These are phyloP conservation scores for Paedocypris micromegethes DNA, from an alignment of 2,797 vertebrate species.

Conservation along the genomic window DNA sequence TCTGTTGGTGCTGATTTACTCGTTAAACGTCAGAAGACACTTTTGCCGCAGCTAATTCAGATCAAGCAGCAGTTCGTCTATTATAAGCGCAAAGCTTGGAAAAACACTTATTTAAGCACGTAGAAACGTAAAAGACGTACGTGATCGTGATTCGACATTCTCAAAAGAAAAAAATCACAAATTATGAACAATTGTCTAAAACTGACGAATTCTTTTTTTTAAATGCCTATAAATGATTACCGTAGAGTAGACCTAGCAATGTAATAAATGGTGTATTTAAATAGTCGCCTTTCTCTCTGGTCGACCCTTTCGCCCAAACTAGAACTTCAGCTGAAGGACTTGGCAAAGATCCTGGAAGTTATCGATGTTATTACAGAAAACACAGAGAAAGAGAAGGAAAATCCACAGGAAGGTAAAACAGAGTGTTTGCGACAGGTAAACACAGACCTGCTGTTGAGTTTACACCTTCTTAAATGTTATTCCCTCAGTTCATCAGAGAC, in stretches of 20 bases:
- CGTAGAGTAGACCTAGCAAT: too few relatives aligned
- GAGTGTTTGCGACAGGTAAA: too few relatives aligned
- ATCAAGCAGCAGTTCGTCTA: too few relatives aligned
- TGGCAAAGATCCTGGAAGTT: constrained; percentile 3
- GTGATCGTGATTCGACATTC: neutral
- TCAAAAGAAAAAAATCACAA: neutral
- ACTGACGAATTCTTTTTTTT: too few relatives aligned
- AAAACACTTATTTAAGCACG: too few relatives aligned
- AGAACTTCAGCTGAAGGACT: neutral
- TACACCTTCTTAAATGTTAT: neutral
- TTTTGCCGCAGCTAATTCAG: neutral
- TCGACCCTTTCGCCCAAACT: neutral
- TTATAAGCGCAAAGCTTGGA: too few relatives aligned
- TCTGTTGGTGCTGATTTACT: neutral
- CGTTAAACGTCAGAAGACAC: neutral
- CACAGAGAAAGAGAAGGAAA: neutral
- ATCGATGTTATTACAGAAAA: constrained; percentile 1
- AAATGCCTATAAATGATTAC: too few relatives aligned
- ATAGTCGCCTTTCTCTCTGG: too few relatives aligned
- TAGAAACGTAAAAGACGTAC: too few relatives aligned
- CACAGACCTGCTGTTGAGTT: too few relatives aligned
- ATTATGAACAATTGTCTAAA: neutral
- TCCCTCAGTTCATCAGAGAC: neutral
- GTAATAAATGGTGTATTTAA: too few relatives aligned
- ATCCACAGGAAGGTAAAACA: too few relatives aligned